Evolutionary conservation across 2,888 invertebrate species (phyloP).

Genomic region (Dascillus cervinus): DNA sequence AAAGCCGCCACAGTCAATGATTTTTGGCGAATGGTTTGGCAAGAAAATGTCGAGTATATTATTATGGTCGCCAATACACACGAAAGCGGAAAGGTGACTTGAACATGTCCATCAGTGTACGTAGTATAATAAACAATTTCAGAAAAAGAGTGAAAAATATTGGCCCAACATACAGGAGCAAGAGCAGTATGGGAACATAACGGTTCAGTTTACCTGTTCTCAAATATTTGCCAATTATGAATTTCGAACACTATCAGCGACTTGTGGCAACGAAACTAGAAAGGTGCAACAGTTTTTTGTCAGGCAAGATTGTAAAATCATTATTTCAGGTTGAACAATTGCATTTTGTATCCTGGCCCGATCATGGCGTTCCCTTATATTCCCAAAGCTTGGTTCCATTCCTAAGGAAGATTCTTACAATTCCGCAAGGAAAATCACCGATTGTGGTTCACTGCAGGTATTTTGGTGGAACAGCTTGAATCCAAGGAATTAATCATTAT

Average conservation of each 20-base stretch:
- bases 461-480: background rate
- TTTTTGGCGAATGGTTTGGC: constrained; percentile 43
- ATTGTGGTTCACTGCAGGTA: constrained; percentile 47
- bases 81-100: constrained; percentile 30
- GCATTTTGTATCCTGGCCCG: constrained; percentile 48
- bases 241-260: constrained; percentile 40
- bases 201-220: constrained; percentile 31
- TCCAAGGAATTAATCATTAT: background rate
- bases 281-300: constrained; percentile 29
- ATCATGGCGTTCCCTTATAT: constrained; percentile 43
- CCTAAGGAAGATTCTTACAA: constrained; percentile 32
- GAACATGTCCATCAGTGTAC: constrained; percentile 40
- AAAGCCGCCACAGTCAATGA: constrained; percentile 32
- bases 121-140: constrained; percentile 40
- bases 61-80: constrained; percentile 45
- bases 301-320: constrained; percentile 1
- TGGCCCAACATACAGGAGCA: constrained; percentile 45
- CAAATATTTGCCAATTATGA: constrained; percentile 38
- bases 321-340: constrained; percentile 39
- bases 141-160: constrained; percentile 46
- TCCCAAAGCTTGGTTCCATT: constrained; percentile 18
- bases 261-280: constrained; percentile 40
- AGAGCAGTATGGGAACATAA: constrained; percentile 33
- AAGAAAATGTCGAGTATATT: constrained; percentile 43
- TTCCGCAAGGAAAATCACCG: constrained; percentile 32